These are phyloP conservation scores for Lycophotia porphyrea DNA, from an alignment of 2,888 invertebrate species.

Conservation along the genomic window DNA sequence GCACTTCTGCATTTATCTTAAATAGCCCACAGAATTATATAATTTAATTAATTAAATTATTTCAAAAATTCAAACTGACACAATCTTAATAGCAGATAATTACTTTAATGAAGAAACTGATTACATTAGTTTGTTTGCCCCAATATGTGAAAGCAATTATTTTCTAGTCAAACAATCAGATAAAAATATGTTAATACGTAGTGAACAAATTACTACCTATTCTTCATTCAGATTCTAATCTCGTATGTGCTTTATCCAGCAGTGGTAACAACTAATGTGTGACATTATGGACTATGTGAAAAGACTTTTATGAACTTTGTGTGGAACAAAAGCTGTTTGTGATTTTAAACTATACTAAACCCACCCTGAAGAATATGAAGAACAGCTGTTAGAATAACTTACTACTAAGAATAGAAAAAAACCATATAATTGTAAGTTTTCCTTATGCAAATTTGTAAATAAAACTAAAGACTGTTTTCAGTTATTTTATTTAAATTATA, in stretches of 20 bases:
- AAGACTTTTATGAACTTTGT: constrained; percentile 58
- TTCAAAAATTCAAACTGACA: constrained; percentile 35
- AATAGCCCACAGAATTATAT: constrained; percentile 35
- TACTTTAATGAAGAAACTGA: constrained; percentile 23
- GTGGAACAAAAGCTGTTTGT: constrained; percentile 79
- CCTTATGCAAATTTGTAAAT: constrained; percentile 83
- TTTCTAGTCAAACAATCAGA: constrained; percentile 60
- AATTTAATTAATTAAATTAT: constrained; percentile 48
- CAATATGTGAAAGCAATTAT: constrained; percentile 27
- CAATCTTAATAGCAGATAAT: constrained; percentile 14
- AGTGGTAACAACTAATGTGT: constrained; percentile 59
- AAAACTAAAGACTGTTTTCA: constrained; percentile 82
- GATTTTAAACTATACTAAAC: constrained; percentile 79
- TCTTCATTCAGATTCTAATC: constrained; percentile 18
- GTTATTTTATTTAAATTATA: constrained; percentile 83
- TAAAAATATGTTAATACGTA: constrained; percentile 6
- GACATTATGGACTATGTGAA: constrained; percentile 40
- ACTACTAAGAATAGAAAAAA: constrained; percentile 68
- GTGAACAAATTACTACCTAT: constrained; percentile 14
- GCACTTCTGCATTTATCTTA: constrained; percentile 25
- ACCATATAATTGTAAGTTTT: constrained; percentile 76
- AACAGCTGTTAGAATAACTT: constrained; percentile 76
- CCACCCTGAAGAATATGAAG: constrained; percentile 80
- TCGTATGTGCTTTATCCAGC: constrained; percentile 58
- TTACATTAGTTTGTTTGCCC: constrained; percentile 12